Conservation (phyloP, 2,113 vertebrate species). For the Chamaea fasciata region DNA sequence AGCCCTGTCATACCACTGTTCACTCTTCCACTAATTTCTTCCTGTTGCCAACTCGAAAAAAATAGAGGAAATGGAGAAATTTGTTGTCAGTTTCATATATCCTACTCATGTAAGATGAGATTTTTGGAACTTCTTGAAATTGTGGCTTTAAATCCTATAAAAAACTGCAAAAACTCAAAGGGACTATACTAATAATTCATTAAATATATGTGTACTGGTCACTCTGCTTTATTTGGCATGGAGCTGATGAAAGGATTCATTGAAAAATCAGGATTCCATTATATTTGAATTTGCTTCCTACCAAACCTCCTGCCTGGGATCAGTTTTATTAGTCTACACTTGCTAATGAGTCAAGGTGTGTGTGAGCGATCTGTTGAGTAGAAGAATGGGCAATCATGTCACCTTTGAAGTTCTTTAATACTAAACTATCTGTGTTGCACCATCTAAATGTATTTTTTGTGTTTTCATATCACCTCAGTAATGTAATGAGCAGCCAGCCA, state of each 20-base stretch:
- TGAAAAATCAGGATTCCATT: background rate
- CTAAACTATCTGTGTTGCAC: background rate
- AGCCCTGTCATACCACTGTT: background rate
- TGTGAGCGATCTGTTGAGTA: background rate
- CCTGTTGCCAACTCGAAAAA: background rate
- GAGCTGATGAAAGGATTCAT: background rate
- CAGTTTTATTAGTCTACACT: background rate
- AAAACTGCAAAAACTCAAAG: background rate
- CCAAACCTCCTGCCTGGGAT: background rate
- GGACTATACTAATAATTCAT: background rate
- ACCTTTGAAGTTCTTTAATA: background rate
- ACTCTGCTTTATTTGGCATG: background rate
- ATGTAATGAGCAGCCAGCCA: background rate
- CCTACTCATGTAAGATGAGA: background rate
- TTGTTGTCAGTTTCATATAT: background rate
- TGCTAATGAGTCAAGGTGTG: background rate
- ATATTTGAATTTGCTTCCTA: background rate
- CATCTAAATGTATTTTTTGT: background rate
- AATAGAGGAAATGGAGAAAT: background rate
- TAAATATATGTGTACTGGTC: background rate
- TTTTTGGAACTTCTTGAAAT: background rate
- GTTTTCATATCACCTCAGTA: background rate
- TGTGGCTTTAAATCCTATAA: background rate
- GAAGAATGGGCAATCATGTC: background rate
- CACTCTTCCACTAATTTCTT: background rate